Conservation (phyloP, 2,797 vertebrate species). For the Pseudopleuronectes americanus region DNA sequence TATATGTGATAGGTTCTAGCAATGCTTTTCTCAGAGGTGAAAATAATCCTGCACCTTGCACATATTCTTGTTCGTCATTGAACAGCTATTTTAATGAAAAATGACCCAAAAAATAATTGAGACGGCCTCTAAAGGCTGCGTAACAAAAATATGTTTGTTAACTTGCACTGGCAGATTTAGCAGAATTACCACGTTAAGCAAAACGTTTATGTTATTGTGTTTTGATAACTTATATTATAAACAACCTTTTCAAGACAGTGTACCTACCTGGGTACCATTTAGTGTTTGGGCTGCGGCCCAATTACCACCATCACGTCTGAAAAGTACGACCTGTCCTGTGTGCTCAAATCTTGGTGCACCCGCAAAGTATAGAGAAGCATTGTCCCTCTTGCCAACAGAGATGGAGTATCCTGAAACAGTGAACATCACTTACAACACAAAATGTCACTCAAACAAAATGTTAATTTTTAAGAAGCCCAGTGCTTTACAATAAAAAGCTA, state of each 20-base stretch:
- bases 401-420: constrained; percentile 81
- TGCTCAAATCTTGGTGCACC: constrained; percentile 87
- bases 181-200: not conserved
- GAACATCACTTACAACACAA: not conserved
- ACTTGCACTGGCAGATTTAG: not conserved
- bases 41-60: not conserved
- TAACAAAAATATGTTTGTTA: too few relatives aligned
- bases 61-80: not conserved
- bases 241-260: not conserved
- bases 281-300: constrained; percentile 73
- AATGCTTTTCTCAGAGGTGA: too few relatives aligned
- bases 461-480: not conserved
- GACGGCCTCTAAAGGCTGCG: too few relatives aligned
- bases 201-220: not conserved
- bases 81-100: not conserved
- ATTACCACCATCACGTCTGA: constrained; percentile 36
- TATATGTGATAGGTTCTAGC: too few relatives aligned
- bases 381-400: constrained; percentile 63
- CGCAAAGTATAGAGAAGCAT: constrained; percentile 57
- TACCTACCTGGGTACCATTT: constrained; percentile 79
- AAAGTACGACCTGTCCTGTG: constrained; percentile 81
- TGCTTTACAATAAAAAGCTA: not conserved
- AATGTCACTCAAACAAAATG: not conserved
- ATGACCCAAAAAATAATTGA: not conserved
- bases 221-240: not conserved